phyloP scores from a whole-genome alignment of 2,113 vertebrate species.

The Castor canadensis region DNA sequence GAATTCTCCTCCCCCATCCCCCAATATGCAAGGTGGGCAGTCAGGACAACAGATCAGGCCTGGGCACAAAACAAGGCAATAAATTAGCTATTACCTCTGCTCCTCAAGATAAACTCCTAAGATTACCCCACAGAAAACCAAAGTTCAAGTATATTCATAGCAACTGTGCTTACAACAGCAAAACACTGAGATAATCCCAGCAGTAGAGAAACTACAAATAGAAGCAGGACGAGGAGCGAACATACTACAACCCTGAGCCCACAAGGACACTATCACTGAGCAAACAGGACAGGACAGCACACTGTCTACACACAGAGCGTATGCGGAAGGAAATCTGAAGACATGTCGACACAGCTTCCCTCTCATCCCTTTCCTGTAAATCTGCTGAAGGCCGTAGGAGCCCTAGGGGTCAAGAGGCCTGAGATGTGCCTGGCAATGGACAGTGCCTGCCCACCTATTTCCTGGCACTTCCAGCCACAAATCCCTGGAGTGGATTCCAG shows the following conservation, averaged over 20 bases:
- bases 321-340: neutral
- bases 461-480: too few species aligned
- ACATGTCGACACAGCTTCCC: neutral
- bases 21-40: neutral
- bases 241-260: neutral
- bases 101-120: slow-evolving; percentile 57
- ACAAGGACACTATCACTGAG: rapidly evolving
- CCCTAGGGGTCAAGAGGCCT: neutral
- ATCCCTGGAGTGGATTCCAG: neutral
- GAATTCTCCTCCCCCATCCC: neutral
- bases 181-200: neutral
- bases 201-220: neutral
- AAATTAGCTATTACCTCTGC: slow-evolving; percentile 40
- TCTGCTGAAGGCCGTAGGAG: neutral
- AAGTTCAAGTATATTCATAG: slow-evolving; percentile 57
- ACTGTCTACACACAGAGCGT: neutral
- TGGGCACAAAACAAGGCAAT: slow-evolving; percentile 31
- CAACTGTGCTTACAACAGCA: slow-evolving; percentile 12
- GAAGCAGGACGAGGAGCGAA: neutral
- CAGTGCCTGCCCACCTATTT: neutral
- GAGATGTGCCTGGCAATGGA: neutral
- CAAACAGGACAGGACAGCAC: neutral
- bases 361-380: neutral
- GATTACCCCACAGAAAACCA: slow-evolving; percentile 47
- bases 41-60: neutral